Conservation (phyloP, 2,797 vertebrate genomes). For the Fringilla coelebs region DNA sequence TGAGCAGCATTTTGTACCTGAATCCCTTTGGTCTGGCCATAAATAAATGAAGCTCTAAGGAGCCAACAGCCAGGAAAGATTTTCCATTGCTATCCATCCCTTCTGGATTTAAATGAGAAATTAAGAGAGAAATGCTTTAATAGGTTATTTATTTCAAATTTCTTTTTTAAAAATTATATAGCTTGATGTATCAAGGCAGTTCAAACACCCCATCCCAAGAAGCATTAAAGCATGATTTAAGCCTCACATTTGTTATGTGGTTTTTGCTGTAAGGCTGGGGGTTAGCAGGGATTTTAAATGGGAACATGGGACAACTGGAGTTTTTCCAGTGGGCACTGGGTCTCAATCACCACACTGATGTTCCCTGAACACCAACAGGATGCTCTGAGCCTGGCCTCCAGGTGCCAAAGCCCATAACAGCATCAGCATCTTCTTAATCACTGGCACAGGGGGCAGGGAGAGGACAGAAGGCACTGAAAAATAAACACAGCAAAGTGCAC, state of each 20-base stretch:
- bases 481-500: conserved; percentile 56
- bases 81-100: background rate
- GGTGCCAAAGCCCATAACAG: conserved; percentile 62
- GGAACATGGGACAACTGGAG: background rate
- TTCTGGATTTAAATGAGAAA: background rate
- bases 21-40: background rate
- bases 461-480: conserved; percentile 42
- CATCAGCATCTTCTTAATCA: conserved; percentile 60
- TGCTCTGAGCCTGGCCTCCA: background rate
- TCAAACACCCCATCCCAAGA: background rate
- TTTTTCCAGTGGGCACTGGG: background rate
- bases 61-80: background rate
- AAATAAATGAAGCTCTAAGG: background rate
- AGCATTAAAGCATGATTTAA: background rate
- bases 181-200: background rate
- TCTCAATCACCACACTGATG: accelerated
- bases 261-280: background rate
- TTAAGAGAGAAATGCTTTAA: background rate
- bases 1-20: background rate
- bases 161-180: background rate
- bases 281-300: background rate
- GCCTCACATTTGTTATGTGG: background rate
- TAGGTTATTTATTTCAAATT: background rate
- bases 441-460: conserved; percentile 20
- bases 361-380: accelerated